Evolutionary conservation across 1,140 invertebrate species (phyloP), one percentile per base, ranked within the genome.

Genomic region (Aphaenogaster ashmeadi): DNA sequence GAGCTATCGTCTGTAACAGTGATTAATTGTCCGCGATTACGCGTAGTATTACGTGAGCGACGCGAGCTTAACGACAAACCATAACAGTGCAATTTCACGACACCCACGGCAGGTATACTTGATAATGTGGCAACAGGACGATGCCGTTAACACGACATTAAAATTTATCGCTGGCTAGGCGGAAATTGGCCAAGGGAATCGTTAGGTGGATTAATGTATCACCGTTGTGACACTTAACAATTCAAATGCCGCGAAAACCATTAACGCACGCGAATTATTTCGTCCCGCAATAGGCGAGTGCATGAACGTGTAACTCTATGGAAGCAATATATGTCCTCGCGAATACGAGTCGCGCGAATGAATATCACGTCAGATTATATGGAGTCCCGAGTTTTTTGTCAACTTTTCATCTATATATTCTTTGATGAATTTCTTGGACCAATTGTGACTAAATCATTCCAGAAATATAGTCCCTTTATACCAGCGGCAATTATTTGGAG

Each of bases 171-270:
- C 77, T 83, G 58, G 47, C 79, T 77, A 79, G 54, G 67, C 72
- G 89, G 91, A 89, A 91, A 93, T 92, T 92, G 90, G 83, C 79
- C 79, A 74, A 86, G 90, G 87, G 86, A 90, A 69, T 75, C 83
- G 86, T 90, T 80, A 54, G 38, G 67, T 69, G 80, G 81, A 87
- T 91, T 90, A 90, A 90, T 88, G 67, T 44, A 72, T 84, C 36
- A 62, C 21, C 38, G 44, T 52, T 27, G 75, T 38, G 69, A 52
- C 54, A 36, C 44, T 47, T 15, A 9, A 47, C 54, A 67, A 87
- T 87, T 75, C 78, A 78, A 83, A 87, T 79, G 60, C 56, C 52
- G 47, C 41, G 85, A 90, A 86, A 84, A 90, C 80, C 67, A 75
- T 90, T 90, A 90, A 88, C 81, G 15, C 33, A 47, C 69, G 54